phyloP scores from a whole-genome alignment of 2,113 vertebrate genomes.

The Axis porcinus region DNA sequence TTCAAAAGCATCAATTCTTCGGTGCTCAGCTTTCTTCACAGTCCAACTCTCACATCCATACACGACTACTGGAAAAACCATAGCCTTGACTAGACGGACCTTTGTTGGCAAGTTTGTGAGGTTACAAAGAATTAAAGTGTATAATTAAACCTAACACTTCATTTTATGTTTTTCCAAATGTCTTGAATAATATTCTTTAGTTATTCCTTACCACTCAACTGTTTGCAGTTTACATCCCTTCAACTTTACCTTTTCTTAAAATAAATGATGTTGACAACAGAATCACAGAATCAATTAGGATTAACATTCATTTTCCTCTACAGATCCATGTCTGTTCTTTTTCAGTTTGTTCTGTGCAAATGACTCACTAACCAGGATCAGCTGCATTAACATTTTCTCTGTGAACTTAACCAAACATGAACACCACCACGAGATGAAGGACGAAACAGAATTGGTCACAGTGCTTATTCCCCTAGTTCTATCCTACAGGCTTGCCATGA shows the following conservation, averaged over 20 bases:
- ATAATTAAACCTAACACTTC: neutral
- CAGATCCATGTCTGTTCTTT: neutral
- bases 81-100: neutral
- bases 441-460: neutral
- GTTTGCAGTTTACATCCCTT: neutral
- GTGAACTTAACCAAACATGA: neutral
- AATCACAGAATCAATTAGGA: neutral
- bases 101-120: neutral
- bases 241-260: neutral
- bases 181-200: conserved; percentile 4
- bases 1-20: neutral
- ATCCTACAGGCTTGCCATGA: neutral
- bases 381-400: neutral
- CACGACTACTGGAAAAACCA: neutral
- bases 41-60: neutral
- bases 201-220: neutral
- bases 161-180: neutral
- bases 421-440: neutral
- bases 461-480: neutral
- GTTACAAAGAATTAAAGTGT: neutral
- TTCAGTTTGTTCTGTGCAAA: neutral
- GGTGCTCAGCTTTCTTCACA: neutral
- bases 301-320: neutral
- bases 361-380: neutral
- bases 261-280: neutral